Base-by-base conservation (phyloP, 2,888 invertebrate species). In the Didymodactylos carnosus region DNA sequence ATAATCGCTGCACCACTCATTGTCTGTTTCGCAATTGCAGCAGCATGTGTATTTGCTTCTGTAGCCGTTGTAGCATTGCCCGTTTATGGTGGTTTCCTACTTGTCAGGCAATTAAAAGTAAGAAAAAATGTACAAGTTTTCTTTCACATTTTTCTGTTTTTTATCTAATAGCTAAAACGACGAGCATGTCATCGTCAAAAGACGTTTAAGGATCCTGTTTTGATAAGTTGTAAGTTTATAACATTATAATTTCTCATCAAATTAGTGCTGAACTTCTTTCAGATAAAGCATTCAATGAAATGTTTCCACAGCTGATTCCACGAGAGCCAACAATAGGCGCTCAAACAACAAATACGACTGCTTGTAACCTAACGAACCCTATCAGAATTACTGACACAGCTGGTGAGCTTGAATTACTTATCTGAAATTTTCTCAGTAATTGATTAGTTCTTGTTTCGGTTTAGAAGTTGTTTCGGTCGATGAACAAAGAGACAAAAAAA, bases 51-150 rank as follows among this genome's bases (percentile, higher is more conserved):
- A 39, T 35, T 49, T 19, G n/a, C 51, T 19, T 46, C 39, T 23
- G 43, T 43, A 39, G 69, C 49, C n/a, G 43, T 39, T 19, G 39
- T 73, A 23, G 73, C 69, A 39, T 29, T 73, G 11, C 73, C 73
- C 7, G 49, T 69, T 49, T 73, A 73, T 70, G 69, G 69, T 70
- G 46, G 69, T 35, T 73, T 69, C 25, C 69, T 27, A 29, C 39
- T 73, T 16, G 46, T 43, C 16, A 35, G 69, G 70, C 49, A 70
- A 39, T 39, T 46, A 35, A 73, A 73, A 49, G n/a, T 70, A 53
- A 14, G 25, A 53, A 27, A 46, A n/a, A 46, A n/a, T n/a, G 14
- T 7, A 46, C 23, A 14, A 29, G 23, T 29, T 29, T 19, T 29
- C 3, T 29, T 53, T 6, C 5, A 11, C 7, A 7, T 19, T 25